A percentile compares a stretch with the other conserved stretches of the same genome.
phyloP scores from a whole-genome alignment of 2,797 vertebrate genomes.

The Pseudochirops cupreus region DNA sequence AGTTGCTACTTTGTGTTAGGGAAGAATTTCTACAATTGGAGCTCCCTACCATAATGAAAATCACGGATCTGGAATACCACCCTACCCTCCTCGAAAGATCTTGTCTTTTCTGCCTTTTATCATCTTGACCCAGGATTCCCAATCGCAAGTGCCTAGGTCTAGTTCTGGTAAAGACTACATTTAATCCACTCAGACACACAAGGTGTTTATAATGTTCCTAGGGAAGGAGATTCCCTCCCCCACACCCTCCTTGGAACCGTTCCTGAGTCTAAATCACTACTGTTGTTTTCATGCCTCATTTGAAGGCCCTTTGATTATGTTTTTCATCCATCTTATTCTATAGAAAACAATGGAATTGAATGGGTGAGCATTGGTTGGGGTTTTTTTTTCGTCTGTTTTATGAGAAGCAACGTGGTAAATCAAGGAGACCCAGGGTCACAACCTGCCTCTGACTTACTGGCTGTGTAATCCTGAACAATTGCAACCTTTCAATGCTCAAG shows the following conservation, averaged over 20 bases:
- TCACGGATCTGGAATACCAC: neutral
- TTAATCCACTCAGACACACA: neutral
- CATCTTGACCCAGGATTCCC: neutral
- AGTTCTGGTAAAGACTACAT: neutral
- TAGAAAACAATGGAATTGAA: neutral
- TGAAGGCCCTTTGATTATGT: neutral
- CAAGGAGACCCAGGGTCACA: neutral
- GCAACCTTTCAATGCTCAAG: neutral
- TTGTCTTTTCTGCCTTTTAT: neutral
- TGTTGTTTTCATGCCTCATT: neutral
- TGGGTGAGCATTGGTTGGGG: neutral
- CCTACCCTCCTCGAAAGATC: neutral
- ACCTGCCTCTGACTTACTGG: neutral
- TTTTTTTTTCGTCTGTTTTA: neutral
- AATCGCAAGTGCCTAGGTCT: neutral
- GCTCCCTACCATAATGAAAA: neutral
- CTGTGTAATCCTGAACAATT: neutral
- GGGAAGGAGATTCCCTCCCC: neutral
- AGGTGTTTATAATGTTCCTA: neutral
- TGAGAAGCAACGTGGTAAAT: neutral
- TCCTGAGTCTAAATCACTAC: neutral
- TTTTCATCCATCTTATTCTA: neutral
- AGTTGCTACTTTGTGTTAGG: neutral
- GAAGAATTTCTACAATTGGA: neutral
- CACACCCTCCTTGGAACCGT: neutral